phyloP scores from a whole-genome alignment of 1,140 invertebrate species.

The Ips typographus region DNA sequence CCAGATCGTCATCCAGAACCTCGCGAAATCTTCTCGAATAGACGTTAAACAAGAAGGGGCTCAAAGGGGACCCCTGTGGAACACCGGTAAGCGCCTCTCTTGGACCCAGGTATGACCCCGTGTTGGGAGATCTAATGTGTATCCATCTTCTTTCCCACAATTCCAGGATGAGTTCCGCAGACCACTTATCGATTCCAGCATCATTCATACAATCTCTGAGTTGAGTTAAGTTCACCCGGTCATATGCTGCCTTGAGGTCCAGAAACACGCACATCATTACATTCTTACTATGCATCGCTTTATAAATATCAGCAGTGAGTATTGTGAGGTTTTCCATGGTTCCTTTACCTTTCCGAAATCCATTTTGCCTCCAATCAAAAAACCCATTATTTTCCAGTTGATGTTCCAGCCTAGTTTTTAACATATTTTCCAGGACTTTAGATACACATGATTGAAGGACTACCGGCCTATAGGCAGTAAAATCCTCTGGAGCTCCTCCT shows the following conservation, averaged over 20 bases:
- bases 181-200: not conserved
- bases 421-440: conserved; percentile 2
- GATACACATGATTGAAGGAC: not conserved
- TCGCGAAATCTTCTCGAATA: not conserved
- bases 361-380: not conserved
- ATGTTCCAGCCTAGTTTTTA: conserved; percentile 14
- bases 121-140: conserved; percentile 6
- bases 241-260: conserved; percentile 9
- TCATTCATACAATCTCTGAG: not conserved
- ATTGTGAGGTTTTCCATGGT: not conserved
- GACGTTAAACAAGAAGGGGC: conserved; percentile 6
- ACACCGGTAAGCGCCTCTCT: not conserved
- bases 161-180: conserved; percentile 1
- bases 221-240: not conserved
- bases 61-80: no score
- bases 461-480: conserved; percentile 3
- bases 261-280: not conserved
- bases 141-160: not conserved
- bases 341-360: conserved; percentile 8
- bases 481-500: not conserved
- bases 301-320: not conserved
- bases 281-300: not conserved
- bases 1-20: not conserved
- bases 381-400: not conserved
- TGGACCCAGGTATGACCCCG: not conserved